Percentiles rank a stretch among this genome's conserved stretches.
Conservation (phyloP, 2,888 invertebrate species). For the Pandemis heparana region DNA sequence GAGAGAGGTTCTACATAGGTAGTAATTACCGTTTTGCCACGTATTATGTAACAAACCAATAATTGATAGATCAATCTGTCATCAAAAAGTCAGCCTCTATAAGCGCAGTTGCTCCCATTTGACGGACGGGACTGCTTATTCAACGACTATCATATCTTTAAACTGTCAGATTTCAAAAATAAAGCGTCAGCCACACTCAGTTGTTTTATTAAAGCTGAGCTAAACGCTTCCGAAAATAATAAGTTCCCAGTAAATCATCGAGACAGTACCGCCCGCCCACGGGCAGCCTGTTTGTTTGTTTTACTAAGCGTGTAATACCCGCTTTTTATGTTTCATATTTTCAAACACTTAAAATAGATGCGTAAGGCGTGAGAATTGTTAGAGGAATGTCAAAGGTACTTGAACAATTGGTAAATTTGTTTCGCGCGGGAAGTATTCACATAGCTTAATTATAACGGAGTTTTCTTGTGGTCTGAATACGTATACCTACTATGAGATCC, state of each 20-base stretch:
- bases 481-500: too few relatives aligned
- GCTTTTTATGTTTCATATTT: slow-evolving; percentile 68
- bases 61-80: neutral
- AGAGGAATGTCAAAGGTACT: slow-evolving; percentile 64
- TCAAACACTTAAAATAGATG: slow-evolving; percentile 69
- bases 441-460: neutral
- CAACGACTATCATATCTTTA: slow-evolving; percentile 16
- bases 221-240: slow-evolving; percentile 44
- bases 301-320: slow-evolving; percentile 68
- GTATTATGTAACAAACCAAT: too few relatives aligned
- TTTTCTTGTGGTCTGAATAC: neutral
- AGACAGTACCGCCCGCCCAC: slow-evolving; percentile 47
- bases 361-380: slow-evolving; percentile 74
- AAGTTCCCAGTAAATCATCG: slow-evolving; percentile 51
- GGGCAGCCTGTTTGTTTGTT: slow-evolving; percentile 69
- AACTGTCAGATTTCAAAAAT: slow-evolving; percentile 36
- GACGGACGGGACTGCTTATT: slow-evolving; percentile 9
- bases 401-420: neutral
- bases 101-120: neutral
- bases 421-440: neutral
- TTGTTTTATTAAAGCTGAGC: slow-evolving; percentile 40
- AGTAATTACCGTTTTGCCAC: too few relatives aligned
- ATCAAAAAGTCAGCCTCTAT: neutral
- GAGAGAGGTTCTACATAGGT: too few relatives aligned
- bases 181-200: slow-evolving; percentile 24